These are phyloP conservation scores for Meiosimyza platycephala DNA, from an alignment of 2,888 invertebrate species.

Conservation along the genomic window DNA sequence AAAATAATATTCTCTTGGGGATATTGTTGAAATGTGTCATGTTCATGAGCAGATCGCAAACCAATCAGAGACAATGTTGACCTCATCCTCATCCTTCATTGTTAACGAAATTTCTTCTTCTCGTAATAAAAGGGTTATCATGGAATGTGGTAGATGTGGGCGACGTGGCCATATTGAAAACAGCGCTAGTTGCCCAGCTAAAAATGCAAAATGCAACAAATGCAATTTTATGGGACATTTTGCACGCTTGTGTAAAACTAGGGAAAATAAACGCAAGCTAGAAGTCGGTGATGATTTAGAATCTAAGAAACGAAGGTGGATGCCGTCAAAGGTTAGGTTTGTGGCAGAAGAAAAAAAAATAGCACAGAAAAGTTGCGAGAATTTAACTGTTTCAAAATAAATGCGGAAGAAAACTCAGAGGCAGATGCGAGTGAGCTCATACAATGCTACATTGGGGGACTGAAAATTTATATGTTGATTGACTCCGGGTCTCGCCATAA, in stretches of 20 bases:
- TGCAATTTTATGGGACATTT: no score
- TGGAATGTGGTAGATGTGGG: background rate
- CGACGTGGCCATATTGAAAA: conserved; percentile 6
- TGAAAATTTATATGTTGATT: conserved; percentile 33
- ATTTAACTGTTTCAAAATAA: conserved; percentile 40
- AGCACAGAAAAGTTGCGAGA: background rate
- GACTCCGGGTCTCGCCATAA: conserved; percentile 41
- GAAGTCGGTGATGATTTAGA: background rate
- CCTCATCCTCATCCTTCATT: no score
- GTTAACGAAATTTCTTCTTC: no score
- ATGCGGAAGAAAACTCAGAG: conserved; percentile 13
- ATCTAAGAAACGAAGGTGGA: background rate
- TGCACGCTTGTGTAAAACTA: background rate
- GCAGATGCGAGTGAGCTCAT: conserved; percentile 31
- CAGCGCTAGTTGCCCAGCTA: no score
- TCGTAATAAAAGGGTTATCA: background rate
- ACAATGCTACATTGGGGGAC: conserved; percentile 26
- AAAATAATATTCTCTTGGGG: no score
- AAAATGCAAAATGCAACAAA: no score
- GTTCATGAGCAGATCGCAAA: conserved; percentile 24
- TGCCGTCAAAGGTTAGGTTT: background rate
- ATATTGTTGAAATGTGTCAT: conserved; percentile 18
- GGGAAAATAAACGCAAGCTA: conserved; percentile 10
- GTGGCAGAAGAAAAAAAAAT: background rate
- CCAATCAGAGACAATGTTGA: conserved; percentile 5